phyloP scores from a whole-genome alignment of 1,140 invertebrate species.

The Polypedilum vanderplanki region DNA sequence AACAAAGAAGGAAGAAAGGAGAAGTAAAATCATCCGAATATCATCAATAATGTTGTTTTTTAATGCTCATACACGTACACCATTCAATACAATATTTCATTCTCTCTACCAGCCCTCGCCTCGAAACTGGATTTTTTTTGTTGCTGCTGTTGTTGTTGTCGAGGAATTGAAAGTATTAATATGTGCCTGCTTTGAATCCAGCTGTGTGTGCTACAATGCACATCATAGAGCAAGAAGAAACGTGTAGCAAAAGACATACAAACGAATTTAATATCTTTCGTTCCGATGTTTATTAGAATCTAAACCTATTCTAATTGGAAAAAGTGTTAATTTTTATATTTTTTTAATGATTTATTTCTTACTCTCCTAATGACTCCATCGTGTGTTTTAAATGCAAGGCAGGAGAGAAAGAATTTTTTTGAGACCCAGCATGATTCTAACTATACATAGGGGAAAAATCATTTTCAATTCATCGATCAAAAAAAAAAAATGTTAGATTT shows the following conservation, averaged over 20 bases:
- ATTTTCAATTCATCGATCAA: not conserved
- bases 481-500: not conserved
- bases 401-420: not conserved
- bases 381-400: not conserved
- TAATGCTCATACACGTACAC: slow-evolving; percentile 11
- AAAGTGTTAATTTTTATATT: too few species aligned
- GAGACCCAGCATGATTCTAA: not conserved
- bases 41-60: not conserved
- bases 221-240: too few species aligned
- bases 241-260: too few species aligned
- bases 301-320: too few species aligned
- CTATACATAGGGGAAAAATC: not conserved
- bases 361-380: not conserved
- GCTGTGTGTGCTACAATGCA: slow-evolving; percentile 9
- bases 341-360: too few species aligned
- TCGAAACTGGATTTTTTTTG: not conserved
- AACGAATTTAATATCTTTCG: too few species aligned
- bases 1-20: too few species aligned
- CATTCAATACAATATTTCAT: not conserved
- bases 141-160: too few species aligned
- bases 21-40: not conserved
- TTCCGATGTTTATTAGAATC: too few species aligned
- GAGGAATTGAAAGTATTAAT: slow-evolving; percentile 9
- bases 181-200: slow-evolving; percentile 17
- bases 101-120: not conserved